Evolutionary conservation across 2,888 invertebrate species (phyloP).

Genomic region (Caenorhabditis afra): DNA sequence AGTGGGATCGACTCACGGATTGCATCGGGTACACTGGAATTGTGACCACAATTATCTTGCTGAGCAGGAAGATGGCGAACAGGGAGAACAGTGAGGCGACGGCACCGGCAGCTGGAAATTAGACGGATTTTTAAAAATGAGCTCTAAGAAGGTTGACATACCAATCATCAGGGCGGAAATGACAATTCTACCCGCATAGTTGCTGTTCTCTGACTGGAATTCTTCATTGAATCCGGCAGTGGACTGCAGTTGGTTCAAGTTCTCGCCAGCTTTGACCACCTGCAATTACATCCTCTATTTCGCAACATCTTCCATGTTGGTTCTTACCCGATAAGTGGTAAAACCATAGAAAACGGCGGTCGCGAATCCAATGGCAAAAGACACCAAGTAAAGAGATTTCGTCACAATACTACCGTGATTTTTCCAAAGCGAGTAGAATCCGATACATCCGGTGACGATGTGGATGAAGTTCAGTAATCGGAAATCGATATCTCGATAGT

Average conservation of each 20-base stretch:
- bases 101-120: constrained; percentile 64
- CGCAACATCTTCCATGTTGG: neutral
- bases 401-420: constrained; percentile 80
- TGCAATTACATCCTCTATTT: neutral
- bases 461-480: constrained; percentile 78
- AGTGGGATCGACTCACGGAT: constrained; percentile 57
- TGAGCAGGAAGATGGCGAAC: constrained; percentile 73
- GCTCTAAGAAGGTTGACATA: neutral
- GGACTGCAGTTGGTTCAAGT: constrained; percentile 51
- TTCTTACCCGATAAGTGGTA: constrained; percentile 75
- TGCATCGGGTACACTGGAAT: constrained; percentile 71
- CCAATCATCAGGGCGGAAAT: constrained; percentile 77
- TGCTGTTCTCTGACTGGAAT: constrained; percentile 70
- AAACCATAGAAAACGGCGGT: constrained; percentile 80
- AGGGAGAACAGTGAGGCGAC: constrained; percentile 73
- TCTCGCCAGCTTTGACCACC: constrained; percentile 65
- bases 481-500: constrained; percentile 79
- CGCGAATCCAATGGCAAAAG: constrained; percentile 74
- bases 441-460: constrained; percentile 74
- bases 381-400: constrained; percentile 77
- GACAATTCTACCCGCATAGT: constrained; percentile 76
- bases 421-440: constrained; percentile 76
- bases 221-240: constrained; percentile 68
- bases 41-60: constrained; percentile 74
- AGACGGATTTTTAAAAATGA: neutral